These are phyloP conservation scores for Seira musarum DNA, from an alignment of 2,888 invertebrate genomes.

Conservation along the genomic window DNA sequence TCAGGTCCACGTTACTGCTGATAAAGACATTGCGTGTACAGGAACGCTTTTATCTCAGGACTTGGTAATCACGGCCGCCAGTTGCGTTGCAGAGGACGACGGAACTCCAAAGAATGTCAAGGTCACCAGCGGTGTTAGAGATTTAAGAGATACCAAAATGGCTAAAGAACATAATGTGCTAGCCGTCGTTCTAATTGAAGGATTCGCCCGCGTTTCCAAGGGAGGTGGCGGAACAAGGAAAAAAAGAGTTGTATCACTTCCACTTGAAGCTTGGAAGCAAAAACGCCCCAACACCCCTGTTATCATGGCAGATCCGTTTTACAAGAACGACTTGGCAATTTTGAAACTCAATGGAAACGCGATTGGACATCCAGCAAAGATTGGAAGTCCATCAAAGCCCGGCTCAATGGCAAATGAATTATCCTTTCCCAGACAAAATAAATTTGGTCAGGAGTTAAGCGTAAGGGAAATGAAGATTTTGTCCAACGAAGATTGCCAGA, in stretches of 20 bases:
- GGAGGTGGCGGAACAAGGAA: not conserved
- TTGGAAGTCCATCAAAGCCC: not conserved
- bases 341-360: constrained; percentile 21
- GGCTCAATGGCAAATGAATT: constrained; percentile 12
- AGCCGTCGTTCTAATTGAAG: not conserved
- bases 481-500: constrained; percentile 12
- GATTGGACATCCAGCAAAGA: not conserved
- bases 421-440: constrained; percentile 13
- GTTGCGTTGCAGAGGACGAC: constrained; percentile 15
- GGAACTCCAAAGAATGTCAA: constrained; percentile 2
- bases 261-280: not conserved
- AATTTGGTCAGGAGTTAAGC: not conserved
- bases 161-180: not conserved
- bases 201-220: not conserved
- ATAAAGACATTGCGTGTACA: constrained; percentile 3
- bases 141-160: not conserved
- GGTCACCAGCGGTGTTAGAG: not conserved
- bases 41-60: constrained; percentile 22
- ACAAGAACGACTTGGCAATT: constrained; percentile 31
- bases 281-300: not conserved
- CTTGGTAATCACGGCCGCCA: constrained; percentile 1
- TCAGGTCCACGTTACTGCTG: constrained; percentile 7
- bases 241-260: not conserved
- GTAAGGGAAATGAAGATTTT: constrained; percentile 26
- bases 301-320: not conserved